Percentiles rank a stretch among this genome's conserved stretches.
Conservation (phyloP, 2,113 vertebrate species). For the Tricholaema leucomelas region DNA sequence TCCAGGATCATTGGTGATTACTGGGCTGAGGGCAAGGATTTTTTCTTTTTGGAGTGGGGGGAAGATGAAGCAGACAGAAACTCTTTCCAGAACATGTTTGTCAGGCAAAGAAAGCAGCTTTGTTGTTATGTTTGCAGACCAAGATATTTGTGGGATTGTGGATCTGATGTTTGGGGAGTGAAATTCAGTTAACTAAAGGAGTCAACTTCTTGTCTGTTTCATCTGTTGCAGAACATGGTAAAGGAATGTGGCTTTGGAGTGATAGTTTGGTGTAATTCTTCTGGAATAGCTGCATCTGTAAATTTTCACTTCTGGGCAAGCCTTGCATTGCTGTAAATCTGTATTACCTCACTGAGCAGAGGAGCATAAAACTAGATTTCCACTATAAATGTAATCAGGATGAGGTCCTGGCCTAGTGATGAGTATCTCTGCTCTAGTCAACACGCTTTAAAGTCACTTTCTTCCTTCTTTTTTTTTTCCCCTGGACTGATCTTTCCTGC, state of each 20-base stretch:
- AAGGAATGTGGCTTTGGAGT: neutral
- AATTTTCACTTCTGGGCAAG: neutral
- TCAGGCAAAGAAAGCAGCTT: neutral
- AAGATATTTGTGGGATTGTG: neutral
- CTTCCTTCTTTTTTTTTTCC: too few relatives aligned
- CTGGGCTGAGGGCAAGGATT: fast-evolving
- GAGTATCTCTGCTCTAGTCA: neutral
- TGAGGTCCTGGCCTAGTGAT: neutral
- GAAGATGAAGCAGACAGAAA: neutral
- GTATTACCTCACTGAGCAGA: neutral
- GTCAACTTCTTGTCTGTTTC: neutral
- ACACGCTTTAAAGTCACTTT: neutral
- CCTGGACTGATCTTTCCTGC: neutral
- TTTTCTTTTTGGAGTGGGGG: neutral
- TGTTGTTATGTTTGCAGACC: neutral
- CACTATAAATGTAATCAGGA: neutral
- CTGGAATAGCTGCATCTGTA: neutral
- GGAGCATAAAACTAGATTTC: neutral
- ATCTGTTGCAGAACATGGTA: neutral
- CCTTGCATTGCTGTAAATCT: neutral
- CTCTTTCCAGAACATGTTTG: fast-evolving
- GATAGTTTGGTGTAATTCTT: neutral
- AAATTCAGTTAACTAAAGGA: neutral
- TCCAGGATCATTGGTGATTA: neutral
- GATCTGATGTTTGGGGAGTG: neutral